A percentile compares a stretch with the other conserved stretches of the same genome.
phyloP scores from a whole-genome alignment of 2,797 vertebrate species.

The Rhabdophis nuchalis region DNA sequence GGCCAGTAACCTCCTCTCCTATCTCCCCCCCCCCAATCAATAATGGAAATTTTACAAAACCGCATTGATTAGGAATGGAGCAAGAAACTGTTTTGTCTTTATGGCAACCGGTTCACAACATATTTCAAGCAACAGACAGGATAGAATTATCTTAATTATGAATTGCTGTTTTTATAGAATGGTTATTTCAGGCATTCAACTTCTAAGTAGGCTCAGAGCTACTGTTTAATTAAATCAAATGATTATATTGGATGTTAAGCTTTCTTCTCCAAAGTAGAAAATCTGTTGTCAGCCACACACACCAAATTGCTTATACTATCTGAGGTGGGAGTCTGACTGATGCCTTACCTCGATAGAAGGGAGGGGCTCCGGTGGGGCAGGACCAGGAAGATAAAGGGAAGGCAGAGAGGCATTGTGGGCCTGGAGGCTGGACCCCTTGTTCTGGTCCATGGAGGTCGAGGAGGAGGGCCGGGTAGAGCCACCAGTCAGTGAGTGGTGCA shows the following conservation, averaged over 20 bases:
- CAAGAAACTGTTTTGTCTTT: neutral
- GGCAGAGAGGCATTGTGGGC: slow-evolving; percentile 86
- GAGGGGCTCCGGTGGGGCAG: neutral
- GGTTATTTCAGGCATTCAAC: neutral
- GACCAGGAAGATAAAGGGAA: slow-evolving; percentile 77
- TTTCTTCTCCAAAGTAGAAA: neutral
- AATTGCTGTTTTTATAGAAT: neutral
- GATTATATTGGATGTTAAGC: neutral
- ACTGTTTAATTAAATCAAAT: neutral
- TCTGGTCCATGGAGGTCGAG: slow-evolving; percentile 83
- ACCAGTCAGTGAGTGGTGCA: slow-evolving; percentile 68
- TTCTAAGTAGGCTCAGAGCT: neutral
- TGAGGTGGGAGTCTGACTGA: neutral
- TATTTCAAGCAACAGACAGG: neutral
- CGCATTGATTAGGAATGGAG: neutral
- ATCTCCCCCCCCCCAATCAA: neutral
- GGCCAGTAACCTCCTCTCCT: neutral
- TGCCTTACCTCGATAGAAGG: neutral
- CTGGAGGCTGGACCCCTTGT: slow-evolving; percentile 77
- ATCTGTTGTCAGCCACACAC: neutral
- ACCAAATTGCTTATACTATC: neutral
- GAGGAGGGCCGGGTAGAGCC: slow-evolving; percentile 80
- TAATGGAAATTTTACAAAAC: neutral
- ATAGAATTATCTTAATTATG: neutral
- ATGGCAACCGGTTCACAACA: neutral